A percentile compares a stretch with the other conserved stretches of the same genome.
These are phyloP conservation scores for Drosophila oshimai DNA, from an alignment of 1,140 invertebrate species.

Conservation along the genomic window DNA sequence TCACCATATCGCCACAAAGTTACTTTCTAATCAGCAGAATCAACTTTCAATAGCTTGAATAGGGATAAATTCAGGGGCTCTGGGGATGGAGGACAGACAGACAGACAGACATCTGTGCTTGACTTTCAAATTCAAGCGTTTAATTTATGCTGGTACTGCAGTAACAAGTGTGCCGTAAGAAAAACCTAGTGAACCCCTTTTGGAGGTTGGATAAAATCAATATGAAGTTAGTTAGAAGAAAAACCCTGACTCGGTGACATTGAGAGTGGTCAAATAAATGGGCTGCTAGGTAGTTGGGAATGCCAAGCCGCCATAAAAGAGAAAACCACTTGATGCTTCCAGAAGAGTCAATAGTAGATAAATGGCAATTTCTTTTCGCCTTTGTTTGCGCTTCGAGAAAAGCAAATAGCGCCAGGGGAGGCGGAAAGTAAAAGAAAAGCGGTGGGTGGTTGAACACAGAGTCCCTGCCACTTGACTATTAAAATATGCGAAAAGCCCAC, in stretches of 20 bases:
- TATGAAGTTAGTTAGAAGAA: slow-evolving; percentile 7
- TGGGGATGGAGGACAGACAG: background rate
- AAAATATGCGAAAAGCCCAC: slow-evolving; percentile 68
- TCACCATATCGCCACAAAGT: background rate
- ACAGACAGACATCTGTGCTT: slow-evolving; percentile 39
- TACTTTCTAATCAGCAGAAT: slow-evolving; percentile 72
- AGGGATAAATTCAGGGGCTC: background rate
- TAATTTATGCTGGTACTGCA: slow-evolving; percentile 69
- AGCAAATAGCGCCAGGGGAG: slow-evolving; percentile 46
- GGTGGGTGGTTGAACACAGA: slow-evolving; percentile 1
- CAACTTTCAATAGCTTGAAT: slow-evolving; percentile 48
- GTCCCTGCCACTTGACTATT: slow-evolving; percentile 64
- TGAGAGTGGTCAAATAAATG: slow-evolving; percentile 26
- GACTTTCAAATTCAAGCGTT: slow-evolving; percentile 63
- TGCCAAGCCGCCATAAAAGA: slow-evolving; percentile 4
- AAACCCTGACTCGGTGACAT: slow-evolving; percentile 18
- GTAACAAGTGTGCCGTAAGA: slow-evolving; percentile 35
- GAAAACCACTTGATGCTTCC: slow-evolving; percentile 36
- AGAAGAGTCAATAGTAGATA: slow-evolving; percentile 74
- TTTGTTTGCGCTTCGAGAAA: slow-evolving; percentile 74
- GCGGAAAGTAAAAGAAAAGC: background rate
- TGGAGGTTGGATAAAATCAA: slow-evolving; percentile 13
- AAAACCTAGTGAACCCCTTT: slow-evolving; percentile 19
- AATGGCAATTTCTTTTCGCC: slow-evolving; percentile 76
- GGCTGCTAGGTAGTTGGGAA: slow-evolving; percentile 2